Conservation (phyloP, 2,888 invertebrate genomes). For the Eupsilia transversa region DNA sequence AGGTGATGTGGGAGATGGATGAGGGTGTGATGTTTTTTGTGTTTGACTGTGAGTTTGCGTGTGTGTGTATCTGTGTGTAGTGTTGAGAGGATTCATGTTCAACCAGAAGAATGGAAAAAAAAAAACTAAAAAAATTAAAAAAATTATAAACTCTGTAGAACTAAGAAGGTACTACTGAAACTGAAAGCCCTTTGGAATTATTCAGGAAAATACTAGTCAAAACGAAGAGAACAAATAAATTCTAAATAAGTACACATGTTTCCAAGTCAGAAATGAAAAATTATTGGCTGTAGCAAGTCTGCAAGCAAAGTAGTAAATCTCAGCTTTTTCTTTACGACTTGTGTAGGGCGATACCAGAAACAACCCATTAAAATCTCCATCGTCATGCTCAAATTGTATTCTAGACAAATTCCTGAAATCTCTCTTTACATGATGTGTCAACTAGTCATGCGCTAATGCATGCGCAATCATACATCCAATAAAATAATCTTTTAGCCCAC, state of each 20-base stretch:
- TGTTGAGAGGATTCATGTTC: too few species aligned
- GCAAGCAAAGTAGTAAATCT: slow-evolving; percentile 36
- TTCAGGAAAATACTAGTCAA: not conserved
- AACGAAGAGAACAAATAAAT: slow-evolving; percentile 4
- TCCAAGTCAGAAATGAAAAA: slow-evolving; percentile 23
- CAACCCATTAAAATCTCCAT: slow-evolving; percentile 28
- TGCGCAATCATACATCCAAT: slow-evolving; percentile 27
- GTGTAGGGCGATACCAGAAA: slow-evolving; percentile 29
- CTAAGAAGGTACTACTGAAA: not conserved
- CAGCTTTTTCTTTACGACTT: slow-evolving; percentile 37
- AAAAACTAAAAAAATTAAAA: too few species aligned
- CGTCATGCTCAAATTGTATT: slow-evolving; percentile 26
- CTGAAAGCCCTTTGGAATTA: not conserved
- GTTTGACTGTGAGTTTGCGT: too few species aligned
- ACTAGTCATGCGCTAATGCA: slow-evolving; percentile 28
- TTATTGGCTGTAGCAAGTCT: slow-evolving; percentile 28
- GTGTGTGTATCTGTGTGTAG: too few species aligned
- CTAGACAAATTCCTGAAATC: slow-evolving; percentile 22
- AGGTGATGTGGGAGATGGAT: too few species aligned
- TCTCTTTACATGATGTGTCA: slow-evolving; percentile 7
- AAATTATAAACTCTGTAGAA: too few species aligned
- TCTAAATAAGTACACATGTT: slow-evolving; percentile 10
- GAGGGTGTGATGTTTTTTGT: too few species aligned
- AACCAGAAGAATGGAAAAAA: too few species aligned
- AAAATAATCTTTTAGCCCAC: slow-evolving; percentile 29